Conservation (phyloP, 2,797 vertebrate genomes). For the Mionectes olivaceus region DNA sequence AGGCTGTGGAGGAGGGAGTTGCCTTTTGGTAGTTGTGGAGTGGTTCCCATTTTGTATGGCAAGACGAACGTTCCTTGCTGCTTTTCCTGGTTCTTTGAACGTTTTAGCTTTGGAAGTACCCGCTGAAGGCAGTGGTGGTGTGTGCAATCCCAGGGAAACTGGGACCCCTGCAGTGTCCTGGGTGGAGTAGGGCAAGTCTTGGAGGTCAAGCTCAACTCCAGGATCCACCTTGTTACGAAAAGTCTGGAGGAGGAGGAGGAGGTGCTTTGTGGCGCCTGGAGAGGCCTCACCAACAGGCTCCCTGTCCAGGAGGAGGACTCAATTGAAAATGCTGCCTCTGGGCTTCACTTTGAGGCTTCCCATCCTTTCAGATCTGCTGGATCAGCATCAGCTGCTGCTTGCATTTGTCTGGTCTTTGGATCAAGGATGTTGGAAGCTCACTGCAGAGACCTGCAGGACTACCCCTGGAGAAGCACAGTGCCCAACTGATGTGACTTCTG, state of each 20-base stretch:
- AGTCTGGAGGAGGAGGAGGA: not conserved
- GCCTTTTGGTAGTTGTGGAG: not conserved
- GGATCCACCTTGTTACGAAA: not conserved
- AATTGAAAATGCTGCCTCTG: not conserved
- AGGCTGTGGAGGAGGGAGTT: not conserved
- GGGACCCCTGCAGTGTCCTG: not conserved
- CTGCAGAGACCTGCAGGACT: not conserved
- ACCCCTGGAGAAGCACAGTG: not conserved
- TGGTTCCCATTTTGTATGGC: not conserved
- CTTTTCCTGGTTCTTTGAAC: not conserved
- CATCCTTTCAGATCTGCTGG: not conserved
- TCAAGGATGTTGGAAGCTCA: not conserved
- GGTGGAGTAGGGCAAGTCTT: not conserved
- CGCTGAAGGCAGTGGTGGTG: not conserved
- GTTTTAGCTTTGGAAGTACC: accelerated
- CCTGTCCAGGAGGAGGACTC: not conserved
- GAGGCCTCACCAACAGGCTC: not conserved
- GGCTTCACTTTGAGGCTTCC: not conserved
- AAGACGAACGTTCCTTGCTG: not conserved
- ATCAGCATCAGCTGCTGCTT: not conserved
- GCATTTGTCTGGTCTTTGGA: not conserved
- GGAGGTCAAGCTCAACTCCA: not conserved
- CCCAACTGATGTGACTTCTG: not conserved
- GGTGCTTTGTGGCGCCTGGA: not conserved
- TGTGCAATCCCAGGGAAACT: not conserved